phyloP scores from a whole-genome alignment of 2,888 invertebrate species.

The Hololepta plana region DNA sequence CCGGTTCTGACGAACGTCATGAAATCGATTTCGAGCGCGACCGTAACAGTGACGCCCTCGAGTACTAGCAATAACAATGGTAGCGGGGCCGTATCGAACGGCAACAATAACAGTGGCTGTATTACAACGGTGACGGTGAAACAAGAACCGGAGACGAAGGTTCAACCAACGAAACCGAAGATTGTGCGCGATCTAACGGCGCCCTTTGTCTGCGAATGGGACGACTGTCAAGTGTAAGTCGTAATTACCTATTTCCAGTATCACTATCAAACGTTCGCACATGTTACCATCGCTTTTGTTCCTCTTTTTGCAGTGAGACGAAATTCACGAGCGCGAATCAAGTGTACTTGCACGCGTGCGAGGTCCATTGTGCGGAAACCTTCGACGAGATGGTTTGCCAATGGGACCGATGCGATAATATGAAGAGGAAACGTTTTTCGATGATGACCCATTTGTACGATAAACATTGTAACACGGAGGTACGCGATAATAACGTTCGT shows the following conservation, averaged over 20 bases:
- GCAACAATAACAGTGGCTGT: neutral
- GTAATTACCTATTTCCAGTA: conserved; percentile 5
- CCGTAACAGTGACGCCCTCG: conserved; percentile 13
- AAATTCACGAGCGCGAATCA: conserved; percentile 57
- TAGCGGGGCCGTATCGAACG: neutral
- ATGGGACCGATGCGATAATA: conserved; percentile 82
- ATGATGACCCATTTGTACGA: conserved; percentile 93
- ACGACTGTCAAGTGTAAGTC: conserved; percentile 58
- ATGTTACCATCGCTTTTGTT: conserved; percentile 3
- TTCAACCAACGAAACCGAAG: conserved; percentile 18
- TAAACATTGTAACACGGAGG: conserved; percentile 77
- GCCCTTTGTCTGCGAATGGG: conserved; percentile 81
- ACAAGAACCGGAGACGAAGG: conserved; percentile 4
- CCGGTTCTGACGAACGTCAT: conserved; percentile 23
- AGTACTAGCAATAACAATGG: neutral
- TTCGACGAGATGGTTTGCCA: conserved; percentile 63
- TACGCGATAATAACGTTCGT: conserved; percentile 20
- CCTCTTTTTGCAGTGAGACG: conserved; percentile 26
- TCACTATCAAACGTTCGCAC: neutral
- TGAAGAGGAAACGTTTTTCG: conserved; percentile 81
- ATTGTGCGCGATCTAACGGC: conserved; percentile 23
- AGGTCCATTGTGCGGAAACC: conserved; percentile 58
- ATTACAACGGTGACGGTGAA: conserved; percentile 2
- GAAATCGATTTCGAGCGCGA: conserved; percentile 15
- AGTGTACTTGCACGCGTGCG: conserved; percentile 77